Evolutionary conservation across 2,888 invertebrate genomes (phyloP).

Genomic region (Melipona bicolor): DNA sequence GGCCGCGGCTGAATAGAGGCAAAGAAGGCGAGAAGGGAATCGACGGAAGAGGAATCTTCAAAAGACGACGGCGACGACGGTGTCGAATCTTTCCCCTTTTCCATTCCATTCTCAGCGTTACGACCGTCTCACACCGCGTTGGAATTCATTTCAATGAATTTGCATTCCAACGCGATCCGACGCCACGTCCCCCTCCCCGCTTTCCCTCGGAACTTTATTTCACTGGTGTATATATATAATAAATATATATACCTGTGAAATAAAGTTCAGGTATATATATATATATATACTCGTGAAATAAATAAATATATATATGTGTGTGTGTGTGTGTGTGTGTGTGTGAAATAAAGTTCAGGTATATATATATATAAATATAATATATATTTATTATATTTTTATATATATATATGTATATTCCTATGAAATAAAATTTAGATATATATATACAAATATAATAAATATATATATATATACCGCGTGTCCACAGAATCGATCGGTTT

Average conservation of each 20-base stretch:
- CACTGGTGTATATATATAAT: neutral
- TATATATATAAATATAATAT: no score
- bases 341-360: no score
- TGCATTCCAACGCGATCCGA: conserved; percentile 73
- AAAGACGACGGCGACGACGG: conserved; percentile 15
- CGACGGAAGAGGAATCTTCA: neutral
- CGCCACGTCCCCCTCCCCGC: neutral
- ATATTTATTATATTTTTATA: no score
- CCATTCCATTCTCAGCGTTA: conserved; percentile 64
- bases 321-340: no score
- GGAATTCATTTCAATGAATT: conserved; percentile 81
- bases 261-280: no score
- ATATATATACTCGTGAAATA: neutral
- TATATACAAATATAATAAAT: no score
- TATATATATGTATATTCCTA: no score
- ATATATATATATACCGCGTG: neutral
- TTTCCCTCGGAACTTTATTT: conserved; percentile 12
- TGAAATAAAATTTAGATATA: no score
- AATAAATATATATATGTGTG: no score
- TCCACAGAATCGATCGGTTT: neutral
- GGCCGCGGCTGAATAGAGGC: conserved; percentile 45
- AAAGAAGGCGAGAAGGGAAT: conserved; percentile 37
- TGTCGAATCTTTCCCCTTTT: conserved; percentile 42
- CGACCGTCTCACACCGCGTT: conserved; percentile 75
- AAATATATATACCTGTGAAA: no score